Evolutionary conservation across 2,888 invertebrate species (phyloP).

Genomic region (Cataglyphis altisquamis): DNA sequence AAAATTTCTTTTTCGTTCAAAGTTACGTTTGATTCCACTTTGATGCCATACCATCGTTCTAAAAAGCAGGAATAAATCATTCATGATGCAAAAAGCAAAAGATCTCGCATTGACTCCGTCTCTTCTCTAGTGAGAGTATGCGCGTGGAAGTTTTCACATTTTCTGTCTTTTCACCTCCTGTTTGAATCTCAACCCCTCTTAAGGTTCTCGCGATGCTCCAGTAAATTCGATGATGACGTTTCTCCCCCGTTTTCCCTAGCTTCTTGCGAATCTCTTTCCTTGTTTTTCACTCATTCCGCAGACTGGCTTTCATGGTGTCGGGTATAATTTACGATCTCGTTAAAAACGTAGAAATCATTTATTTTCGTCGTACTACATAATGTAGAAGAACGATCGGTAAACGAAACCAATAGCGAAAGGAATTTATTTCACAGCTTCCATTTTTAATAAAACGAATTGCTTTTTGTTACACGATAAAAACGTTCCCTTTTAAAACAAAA

Average conservation of each 20-base stretch:
- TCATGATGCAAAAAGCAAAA: slow-evolving; percentile 36
- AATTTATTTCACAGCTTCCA: slow-evolving; percentile 47
- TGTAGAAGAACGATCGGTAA: slow-evolving; percentile 60
- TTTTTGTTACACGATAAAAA: slow-evolving; percentile 11
- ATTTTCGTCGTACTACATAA: slow-evolving; percentile 63
- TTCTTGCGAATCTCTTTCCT: slow-evolving; percentile 14
- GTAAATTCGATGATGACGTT: slow-evolving; percentile 62
- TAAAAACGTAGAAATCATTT: slow-evolving; percentile 72
- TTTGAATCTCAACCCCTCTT: slow-evolving; percentile 41
- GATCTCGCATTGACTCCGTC: slow-evolving; percentile 29
- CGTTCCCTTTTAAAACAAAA: background rate
- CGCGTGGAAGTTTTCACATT: slow-evolving; percentile 46
- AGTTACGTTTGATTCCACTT: slow-evolving; percentile 8
- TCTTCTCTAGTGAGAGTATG: slow-evolving; percentile 8
- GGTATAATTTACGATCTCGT: slow-evolving; percentile 73
- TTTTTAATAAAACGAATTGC: slow-evolving; percentile 23
- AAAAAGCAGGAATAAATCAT: slow-evolving; percentile 44
- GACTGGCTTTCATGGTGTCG: slow-evolving; percentile 49
- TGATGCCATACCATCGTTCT: slow-evolving; percentile 15
- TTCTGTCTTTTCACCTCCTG: slow-evolving; percentile 53
- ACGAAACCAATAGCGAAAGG: slow-evolving; percentile 24
- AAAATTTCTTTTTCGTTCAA: background rate
- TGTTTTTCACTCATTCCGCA: slow-evolving; percentile 54
- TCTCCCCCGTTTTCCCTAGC: slow-evolving; percentile 25
- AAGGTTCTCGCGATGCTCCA: slow-evolving; percentile 53